Evolutionary conservation across 2,113 vertebrate species (phyloP).

Genomic region (Paracanthobrama guichenoti): DNA sequence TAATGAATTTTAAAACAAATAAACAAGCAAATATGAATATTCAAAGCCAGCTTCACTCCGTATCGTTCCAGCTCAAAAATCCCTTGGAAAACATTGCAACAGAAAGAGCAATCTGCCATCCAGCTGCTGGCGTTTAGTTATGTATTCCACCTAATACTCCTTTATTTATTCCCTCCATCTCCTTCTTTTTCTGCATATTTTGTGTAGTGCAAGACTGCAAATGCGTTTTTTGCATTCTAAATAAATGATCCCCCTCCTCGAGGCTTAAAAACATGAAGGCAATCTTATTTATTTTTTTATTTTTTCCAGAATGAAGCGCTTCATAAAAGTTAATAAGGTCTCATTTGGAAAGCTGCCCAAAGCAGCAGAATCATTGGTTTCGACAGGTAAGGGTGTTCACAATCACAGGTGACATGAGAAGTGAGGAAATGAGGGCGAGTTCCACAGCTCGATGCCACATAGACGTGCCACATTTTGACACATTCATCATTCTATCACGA

Average conservation of each 20-base stretch:
- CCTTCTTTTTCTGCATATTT: slow-evolving; percentile 34
- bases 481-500: neutral
- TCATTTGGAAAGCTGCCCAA: slow-evolving; percentile 35
- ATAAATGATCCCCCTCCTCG: neutral
- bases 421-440: neutral
- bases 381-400: slow-evolving; percentile 37
- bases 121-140: slow-evolving; percentile 70
- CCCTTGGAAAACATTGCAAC: slow-evolving; percentile 72
- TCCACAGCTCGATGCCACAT: slow-evolving; percentile 30
- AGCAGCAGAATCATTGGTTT: neutral
- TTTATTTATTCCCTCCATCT: slow-evolving; percentile 50
- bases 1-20: slow-evolving; percentile 67
- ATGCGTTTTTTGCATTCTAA: slow-evolving; percentile 17
- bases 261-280: neutral
- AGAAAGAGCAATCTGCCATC: slow-evolving; percentile 68
- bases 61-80: slow-evolving; percentile 69
- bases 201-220: slow-evolving; percentile 41
- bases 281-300: neutral
- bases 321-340: slow-evolving; percentile 15
- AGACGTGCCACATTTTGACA: neutral
- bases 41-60: slow-evolving; percentile 66
- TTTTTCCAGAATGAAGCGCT: neutral
- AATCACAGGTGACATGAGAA: neutral
- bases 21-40: slow-evolving; percentile 76
- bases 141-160: slow-evolving; percentile 54